Evolutionary conservation across 2,113 vertebrate species (phyloP), one percentile per base, ranked within the genome.

Genomic region (Pteropus alecto): DNA sequence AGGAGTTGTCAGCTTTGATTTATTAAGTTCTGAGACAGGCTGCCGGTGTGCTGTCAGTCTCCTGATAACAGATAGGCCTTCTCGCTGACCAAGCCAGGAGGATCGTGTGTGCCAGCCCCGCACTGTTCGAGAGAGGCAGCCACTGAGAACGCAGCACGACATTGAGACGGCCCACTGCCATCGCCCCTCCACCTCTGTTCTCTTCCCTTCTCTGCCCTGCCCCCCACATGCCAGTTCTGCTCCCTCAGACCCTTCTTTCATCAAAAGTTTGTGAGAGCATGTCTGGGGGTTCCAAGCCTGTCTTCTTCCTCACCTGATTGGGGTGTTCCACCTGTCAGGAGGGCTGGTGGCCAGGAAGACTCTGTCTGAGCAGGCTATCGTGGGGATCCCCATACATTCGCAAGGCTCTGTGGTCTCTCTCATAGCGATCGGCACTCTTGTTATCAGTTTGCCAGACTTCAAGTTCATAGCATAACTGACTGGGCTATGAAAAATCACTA

Each of bases 1-100:
- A 99, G 98, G 95, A 96, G 98, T 98, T 99, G 99, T 99, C 99
- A 99, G 98, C 98, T 99, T 99, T 99, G 99, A 99, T 99, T 99
- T 99, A 99, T 99, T 99, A 99, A 99, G 98, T 98, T 99, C 98
- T 98, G 90, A 95, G 98, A 98, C 98, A 98, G 98, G 99, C 99
- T 99, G 98, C 98, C 98, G 97, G 98, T 88, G 98, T 99, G 98
- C 99, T 99, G 99, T 99, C 99, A 99, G 99, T 99, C 98, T 98
- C 98, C 97, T 98, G 98, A 98, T 99, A 99, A 99, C 98, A 98
- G 98, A 99, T 99, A 98, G 98, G 97, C 98, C 99, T 99, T 99
- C 99, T 98, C 98, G 98, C 98, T 99, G 98, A 98, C 98, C 98
- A 98, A 96, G 78, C 98, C 97, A 98, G 98, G 99, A 99, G 98